Percentiles rank a stretch among this genome's conserved stretches.
phyloP scores from a whole-genome alignment of 2,888 invertebrate genomes.

The Neocrepidodera transversa region DNA sequence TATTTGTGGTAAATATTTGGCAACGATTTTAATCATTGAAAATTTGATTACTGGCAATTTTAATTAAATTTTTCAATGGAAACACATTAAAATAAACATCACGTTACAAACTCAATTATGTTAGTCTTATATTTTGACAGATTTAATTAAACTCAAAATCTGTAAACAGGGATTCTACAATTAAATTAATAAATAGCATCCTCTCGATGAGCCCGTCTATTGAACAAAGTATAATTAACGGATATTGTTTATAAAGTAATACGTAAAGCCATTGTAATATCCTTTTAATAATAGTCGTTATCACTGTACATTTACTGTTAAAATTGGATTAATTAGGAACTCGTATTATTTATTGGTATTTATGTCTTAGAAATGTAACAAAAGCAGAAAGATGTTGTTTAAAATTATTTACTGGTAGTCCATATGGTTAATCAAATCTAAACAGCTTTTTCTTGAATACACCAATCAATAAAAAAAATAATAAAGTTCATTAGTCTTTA shows the following conservation, averaged over 20 bases:
- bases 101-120: no score
- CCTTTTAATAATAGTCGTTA: not conserved
- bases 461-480: no score
- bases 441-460: no score
- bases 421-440: no score
- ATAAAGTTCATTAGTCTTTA: no score
- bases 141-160: not conserved
- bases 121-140: not conserved
- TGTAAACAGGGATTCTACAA: not conserved
- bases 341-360: not conserved
- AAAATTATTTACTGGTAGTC: no score
- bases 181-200: slow-evolving; percentile 1
- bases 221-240: not conserved
- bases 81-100: no score
- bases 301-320: slow-evolving; percentile 4
- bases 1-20: not conserved
- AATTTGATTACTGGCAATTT: not conserved
- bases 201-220: not conserved
- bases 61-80: not conserved
- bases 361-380: not conserved
- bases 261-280: not conserved
- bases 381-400: not conserved
- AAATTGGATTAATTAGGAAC: not conserved
- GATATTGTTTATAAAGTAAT: slow-evolving; percentile 8
- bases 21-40: not conserved